phyloP scores from a whole-genome alignment of 2,888 invertebrate genomes.

The Nymphalis urticae region DNA sequence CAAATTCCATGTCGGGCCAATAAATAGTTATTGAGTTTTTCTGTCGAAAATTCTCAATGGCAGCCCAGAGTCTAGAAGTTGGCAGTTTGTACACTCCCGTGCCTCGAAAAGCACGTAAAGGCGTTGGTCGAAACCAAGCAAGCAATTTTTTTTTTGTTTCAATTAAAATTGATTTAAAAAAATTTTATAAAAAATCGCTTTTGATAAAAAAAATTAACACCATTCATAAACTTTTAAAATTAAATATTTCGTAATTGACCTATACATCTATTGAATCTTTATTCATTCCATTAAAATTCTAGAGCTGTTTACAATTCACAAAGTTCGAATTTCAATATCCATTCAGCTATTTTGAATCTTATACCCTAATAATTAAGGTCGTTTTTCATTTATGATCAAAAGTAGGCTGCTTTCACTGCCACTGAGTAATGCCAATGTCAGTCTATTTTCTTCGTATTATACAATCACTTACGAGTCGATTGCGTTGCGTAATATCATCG shows the following conservation, averaged over 20 bases:
- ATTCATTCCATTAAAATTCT: constrained; percentile 14
- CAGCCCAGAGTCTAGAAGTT: too few relatives aligned
- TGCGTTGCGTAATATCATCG: constrained; percentile 50
- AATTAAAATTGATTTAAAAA: too few relatives aligned
- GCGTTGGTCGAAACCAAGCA: too few relatives aligned
- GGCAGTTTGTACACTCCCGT: too few relatives aligned
- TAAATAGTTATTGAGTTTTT: too few relatives aligned
- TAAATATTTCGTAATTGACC: not conserved
- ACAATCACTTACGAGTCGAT: constrained; percentile 56
- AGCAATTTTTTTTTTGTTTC: too few relatives aligned
- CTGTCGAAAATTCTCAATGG: too few relatives aligned
- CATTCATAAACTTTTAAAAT: not conserved
- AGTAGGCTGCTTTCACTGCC: constrained; percentile 67
- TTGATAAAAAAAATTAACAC: too few relatives aligned
- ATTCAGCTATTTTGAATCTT: constrained; percentile 18
- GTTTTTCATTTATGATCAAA: constrained; percentile 33
- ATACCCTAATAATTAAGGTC: constrained; percentile 37
- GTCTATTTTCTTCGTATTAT: constrained; percentile 69
- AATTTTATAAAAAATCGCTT: too few relatives aligned
- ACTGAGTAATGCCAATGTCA: constrained; percentile 73
- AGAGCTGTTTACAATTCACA: constrained; percentile 11
- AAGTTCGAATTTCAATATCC: not conserved
- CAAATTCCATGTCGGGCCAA: too few relatives aligned
- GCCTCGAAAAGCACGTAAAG: too few relatives aligned
- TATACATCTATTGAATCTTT: constrained; percentile 4